phyloP scores from a whole-genome alignment of 2,113 vertebrate genomes.

The Lepisosteus oculatus region DNA sequence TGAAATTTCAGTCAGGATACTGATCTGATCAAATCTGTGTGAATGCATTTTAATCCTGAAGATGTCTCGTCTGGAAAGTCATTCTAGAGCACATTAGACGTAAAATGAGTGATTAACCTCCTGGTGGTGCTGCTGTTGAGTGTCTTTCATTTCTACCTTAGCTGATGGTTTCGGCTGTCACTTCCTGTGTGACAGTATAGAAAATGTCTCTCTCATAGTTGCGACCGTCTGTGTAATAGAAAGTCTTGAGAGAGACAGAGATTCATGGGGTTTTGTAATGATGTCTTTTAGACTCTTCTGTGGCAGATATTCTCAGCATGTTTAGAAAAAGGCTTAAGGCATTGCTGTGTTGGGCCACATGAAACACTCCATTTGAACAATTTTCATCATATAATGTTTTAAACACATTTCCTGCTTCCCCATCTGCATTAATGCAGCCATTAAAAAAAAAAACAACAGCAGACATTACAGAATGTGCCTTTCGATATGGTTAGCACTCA shows the following conservation, averaged over 20 bases:
- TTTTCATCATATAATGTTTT: no score
- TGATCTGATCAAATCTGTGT: conserved; percentile 12
- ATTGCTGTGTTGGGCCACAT: no score
- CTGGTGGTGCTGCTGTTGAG: neutral
- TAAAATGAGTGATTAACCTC: conserved; percentile 19
- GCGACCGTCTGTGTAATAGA: neutral
- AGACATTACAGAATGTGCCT: no score
- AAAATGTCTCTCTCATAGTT: neutral
- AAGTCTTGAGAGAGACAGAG: conserved; percentile 11
- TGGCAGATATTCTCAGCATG: conserved; percentile 29
- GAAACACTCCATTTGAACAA: no score
- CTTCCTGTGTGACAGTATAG: conserved; percentile 9
- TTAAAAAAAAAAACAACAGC: no score
- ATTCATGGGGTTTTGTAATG: conserved; percentile 2
- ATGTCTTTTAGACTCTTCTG: conserved; percentile 45
- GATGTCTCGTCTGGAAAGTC: neutral
- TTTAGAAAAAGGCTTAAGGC: neutral
- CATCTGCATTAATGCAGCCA: no score
- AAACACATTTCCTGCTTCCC: no score
- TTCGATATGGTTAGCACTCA: no score
- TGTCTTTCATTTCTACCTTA: conserved; percentile 3
- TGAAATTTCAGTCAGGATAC: conserved; percentile 23
- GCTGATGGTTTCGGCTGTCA: conserved; percentile 10
- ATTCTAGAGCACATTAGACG: neutral
- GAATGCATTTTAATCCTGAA: neutral